These are phyloP conservation scores for Sinocyclocheilus rhinocerous DNA, from an alignment of 2,113 vertebrate species.

Conservation along the genomic window DNA sequence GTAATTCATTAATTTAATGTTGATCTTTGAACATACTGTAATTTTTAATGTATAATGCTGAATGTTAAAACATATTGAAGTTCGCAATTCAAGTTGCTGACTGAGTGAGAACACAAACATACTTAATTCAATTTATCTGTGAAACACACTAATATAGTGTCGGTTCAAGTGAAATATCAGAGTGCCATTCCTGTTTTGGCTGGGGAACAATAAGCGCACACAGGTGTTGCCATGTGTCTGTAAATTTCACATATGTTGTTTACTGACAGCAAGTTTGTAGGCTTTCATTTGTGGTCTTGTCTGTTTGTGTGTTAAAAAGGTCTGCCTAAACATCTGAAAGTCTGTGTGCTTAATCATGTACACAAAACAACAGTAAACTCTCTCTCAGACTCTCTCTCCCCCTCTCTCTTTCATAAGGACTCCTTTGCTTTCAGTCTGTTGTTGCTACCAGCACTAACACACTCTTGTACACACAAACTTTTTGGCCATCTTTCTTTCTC, in stretches of 20 bases:
- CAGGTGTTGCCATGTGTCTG: constrained; percentile 67
- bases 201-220: constrained; percentile 70
- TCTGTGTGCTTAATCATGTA: constrained; percentile 39
- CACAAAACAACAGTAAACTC: constrained; percentile 55
- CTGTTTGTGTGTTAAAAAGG: constrained; percentile 42
- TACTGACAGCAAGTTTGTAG: constrained; percentile 51
- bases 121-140: constrained; percentile 47
- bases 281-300: constrained; percentile 45
- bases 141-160: constrained; percentile 65
- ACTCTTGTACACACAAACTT: constrained; percentile 43
- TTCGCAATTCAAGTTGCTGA: neutral
- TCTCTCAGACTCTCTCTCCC: constrained; percentile 29
- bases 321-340: constrained; percentile 35
- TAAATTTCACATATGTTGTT: constrained; percentile 67
- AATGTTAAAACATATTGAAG: neutral
- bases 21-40: neutral
- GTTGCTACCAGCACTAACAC: constrained; percentile 41
- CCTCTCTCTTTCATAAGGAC: constrained; percentile 6
- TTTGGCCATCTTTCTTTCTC: constrained; percentile 22
- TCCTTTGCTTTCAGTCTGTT: constrained; percentile 34
- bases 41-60: neutral
- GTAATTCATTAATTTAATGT: neutral
- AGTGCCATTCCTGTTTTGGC: constrained; percentile 60
- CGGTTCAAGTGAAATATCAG: constrained; percentile 74
- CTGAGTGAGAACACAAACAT: neutral